Base-by-base conservation (phyloP, 2,888 invertebrate genomes). In the Ellobium chinense region DNA sequence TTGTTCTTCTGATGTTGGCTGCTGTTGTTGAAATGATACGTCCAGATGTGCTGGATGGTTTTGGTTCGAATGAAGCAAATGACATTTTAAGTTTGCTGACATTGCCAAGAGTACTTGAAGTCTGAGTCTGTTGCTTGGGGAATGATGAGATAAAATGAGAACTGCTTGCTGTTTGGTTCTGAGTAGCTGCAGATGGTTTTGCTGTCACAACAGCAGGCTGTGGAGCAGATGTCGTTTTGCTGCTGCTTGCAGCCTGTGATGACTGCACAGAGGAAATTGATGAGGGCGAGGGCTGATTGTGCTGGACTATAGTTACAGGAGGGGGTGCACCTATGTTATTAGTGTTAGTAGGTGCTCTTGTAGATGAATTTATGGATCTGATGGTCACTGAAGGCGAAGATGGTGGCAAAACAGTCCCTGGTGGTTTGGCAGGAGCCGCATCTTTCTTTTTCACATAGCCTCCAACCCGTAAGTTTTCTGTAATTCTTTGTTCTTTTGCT, bases 1-100 rank as follows among this genome's bases (percentile, higher is more conserved):
- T 79, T 65, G 46, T 27, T 7, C 79, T 63, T 36, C 79, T 36
- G 21, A 79, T 65, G 56, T 12, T 79, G 14, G 58, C 56, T 1
- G 73, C 66, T 31, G 65, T 56, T 21, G 73, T 56, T n/a, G 76
- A 56, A 31, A 65, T 31, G 24, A 66, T 29, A n/a, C 36, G 29
- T 0, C 36, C 76, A n/a, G 9, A 18, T n/a, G 65, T 24, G 1
- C 36, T 29, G n/a, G 66, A 34, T 3, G 29, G 29, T 21, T 56
- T 54, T 7, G 14, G 36, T 2, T 31, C 63, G 9, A 62, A 18
- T 1, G 75, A 31, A 0, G 39, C 34, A 21, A 31, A 54, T 7
- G 54, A 31, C 29, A 21, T 34, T n/a, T n/a, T n/a, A n/a, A n/a
- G n/a, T n/a, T n/a, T n/a, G 36, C n/a, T 56, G 54, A 9, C 27